A percentile compares a stretch with the other conserved stretches of the same genome.
Conservation (phyloP, 2,888 invertebrate species). For the Mesorhabditis belari region DNA sequence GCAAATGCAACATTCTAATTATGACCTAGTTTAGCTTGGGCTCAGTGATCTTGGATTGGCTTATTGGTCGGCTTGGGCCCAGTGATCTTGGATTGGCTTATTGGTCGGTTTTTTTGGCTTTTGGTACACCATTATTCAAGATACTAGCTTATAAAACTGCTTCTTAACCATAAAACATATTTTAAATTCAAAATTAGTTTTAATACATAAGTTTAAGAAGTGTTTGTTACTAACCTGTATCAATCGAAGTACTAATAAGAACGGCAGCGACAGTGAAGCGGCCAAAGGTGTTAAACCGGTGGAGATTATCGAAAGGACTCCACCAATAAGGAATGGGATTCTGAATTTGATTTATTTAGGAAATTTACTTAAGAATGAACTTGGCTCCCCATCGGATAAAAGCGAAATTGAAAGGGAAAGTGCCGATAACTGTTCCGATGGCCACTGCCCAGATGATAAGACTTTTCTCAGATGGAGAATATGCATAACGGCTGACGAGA, state of each 20-base stretch:
- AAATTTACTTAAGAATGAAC: slow-evolving; percentile 2
- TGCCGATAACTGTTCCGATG: slow-evolving; percentile 37
- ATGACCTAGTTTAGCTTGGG: too few species aligned
- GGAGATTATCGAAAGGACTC: slow-evolving; percentile 21
- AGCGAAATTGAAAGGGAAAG: slow-evolving; percentile 37
- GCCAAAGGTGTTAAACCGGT: slow-evolving; percentile 25
- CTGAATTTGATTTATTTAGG: slow-evolving; percentile 4
- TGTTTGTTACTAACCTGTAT: slow-evolving; percentile 18
- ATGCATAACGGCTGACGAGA: slow-evolving; percentile 25
- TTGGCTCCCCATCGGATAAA: slow-evolving; percentile 38
- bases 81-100: too few species aligned
- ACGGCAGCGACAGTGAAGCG: slow-evolving; percentile 16
- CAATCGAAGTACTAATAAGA: slow-evolving; percentile 22
- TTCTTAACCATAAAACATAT: background rate
- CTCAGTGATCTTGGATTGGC: too few species aligned
- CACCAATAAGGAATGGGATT: slow-evolving; percentile 33
- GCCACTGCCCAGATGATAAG: slow-evolving; percentile 40
- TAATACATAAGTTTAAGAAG: background rate
- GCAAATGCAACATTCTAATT: too few species aligned
- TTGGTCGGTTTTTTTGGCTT: too few species aligned
- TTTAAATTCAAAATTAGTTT: background rate
- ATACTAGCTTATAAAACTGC: too few species aligned
- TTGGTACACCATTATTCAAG: too few species aligned
- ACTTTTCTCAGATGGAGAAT: slow-evolving; percentile 30
- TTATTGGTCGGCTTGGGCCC: too few species aligned